Conservation (phyloP, 2,888 invertebrate genomes). For the Eilema depressum region DNA sequence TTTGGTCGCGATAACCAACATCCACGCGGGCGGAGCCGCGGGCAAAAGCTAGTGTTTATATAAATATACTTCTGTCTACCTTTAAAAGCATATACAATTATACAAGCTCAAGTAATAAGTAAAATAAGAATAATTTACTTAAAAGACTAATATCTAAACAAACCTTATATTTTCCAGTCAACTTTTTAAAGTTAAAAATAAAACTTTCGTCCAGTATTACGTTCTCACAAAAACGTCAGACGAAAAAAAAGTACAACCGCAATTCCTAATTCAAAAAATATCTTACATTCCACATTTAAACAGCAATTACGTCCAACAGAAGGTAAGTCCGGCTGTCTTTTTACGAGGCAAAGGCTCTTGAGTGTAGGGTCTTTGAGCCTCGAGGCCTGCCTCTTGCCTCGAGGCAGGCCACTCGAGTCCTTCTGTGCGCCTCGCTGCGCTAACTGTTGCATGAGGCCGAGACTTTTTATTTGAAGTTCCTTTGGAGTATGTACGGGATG, state of each 20-base stretch:
- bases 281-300: conserved; percentile 43
- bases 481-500: conserved; percentile 26
- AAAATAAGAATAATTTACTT: background rate
- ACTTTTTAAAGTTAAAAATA: background rate
- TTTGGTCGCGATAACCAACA: too few relatives aligned
- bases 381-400: conserved; percentile 51
- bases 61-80: background rate
- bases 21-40: too few relatives aligned
- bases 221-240: background rate
- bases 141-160: background rate
- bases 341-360: conserved; percentile 44
- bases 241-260: conserved; percentile 17
- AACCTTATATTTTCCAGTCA: background rate
- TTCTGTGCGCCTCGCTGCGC: conserved; percentile 43
- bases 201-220: background rate
- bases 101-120: background rate
- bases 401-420: conserved; percentile 50
- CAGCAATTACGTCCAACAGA: conserved; percentile 54
- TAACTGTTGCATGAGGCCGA: conserved; percentile 56
- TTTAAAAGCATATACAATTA: too few relatives aligned
- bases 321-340: conserved; percentile 57
- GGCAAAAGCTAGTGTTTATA: too few relatives aligned
- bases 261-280: conserved; percentile 31
- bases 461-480: conserved; percentile 51
- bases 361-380: conserved; percentile 53